Conservation (phyloP, 1,140 invertebrate genomes). For the Lasioglossum albipes region DNA sequence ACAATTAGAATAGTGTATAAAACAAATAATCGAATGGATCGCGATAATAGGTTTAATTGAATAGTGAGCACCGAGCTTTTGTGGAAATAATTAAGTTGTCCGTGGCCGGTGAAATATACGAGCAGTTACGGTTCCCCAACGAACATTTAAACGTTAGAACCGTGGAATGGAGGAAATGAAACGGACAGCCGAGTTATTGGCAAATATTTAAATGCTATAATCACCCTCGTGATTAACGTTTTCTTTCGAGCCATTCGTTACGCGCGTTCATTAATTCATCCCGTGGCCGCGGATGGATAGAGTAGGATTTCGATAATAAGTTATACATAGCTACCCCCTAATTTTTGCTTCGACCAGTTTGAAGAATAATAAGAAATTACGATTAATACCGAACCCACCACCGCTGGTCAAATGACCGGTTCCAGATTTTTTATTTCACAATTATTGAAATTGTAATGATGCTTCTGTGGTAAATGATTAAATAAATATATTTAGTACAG, state of each 20-base stretch:
- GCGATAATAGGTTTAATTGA: not conserved
- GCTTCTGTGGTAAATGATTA: too few species aligned
- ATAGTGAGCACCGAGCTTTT: not conserved
- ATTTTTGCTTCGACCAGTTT: too few species aligned
- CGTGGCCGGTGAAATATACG: not conserved
- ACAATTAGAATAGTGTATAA: slow-evolving; percentile 3
- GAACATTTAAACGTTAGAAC: not conserved
- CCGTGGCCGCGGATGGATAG: not conserved
- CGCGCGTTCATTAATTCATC: not conserved
- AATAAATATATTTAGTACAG: too few species aligned
- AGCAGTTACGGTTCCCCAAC: not conserved
- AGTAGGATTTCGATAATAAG: too few species aligned
- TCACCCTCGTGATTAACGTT: not conserved
- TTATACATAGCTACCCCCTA: too few species aligned
- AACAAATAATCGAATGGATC: slow-evolving; percentile 12
- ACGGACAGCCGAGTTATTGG: not conserved
- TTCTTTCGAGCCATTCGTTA: not conserved
- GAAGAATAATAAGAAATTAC: too few species aligned
- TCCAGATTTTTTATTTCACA: too few species aligned
- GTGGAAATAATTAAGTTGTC: not conserved
- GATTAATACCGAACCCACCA: too few species aligned
- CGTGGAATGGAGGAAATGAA: slow-evolving; percentile 1
- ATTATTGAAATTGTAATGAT: too few species aligned
- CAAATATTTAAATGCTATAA: slow-evolving; percentile 1
- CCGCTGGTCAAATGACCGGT: too few species aligned